Conservation (phyloP, 1,140 invertebrate species). For the Drosophila chauvacae region DNA sequence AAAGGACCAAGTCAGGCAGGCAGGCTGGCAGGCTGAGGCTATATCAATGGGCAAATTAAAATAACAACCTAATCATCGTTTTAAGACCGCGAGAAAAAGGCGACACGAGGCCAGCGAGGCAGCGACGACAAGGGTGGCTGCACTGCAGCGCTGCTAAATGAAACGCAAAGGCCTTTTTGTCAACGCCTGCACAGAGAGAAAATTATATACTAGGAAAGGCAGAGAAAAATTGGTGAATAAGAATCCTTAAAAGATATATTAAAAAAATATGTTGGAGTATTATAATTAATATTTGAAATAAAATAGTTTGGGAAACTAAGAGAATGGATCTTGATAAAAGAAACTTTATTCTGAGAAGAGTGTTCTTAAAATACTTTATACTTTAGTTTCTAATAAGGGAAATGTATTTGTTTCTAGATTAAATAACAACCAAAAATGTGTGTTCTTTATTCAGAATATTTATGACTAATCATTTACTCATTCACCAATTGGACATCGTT, state of each 20-base stretch:
- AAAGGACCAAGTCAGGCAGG: conserved; percentile 68
- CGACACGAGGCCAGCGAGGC: conserved; percentile 47
- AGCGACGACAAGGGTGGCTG: conserved; percentile 23
- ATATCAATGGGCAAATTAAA: conserved; percentile 85
- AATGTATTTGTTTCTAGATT: too few species aligned
- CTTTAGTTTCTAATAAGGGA: too few species aligned
- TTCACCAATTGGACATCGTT: too few species aligned
- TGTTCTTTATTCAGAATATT: too few species aligned
- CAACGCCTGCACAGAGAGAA: conserved; percentile 62
- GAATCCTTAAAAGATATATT: not conserved
- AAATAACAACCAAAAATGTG: too few species aligned
- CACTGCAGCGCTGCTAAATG: conserved; percentile 75
- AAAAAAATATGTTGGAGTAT: too few species aligned
- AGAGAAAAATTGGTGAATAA: not conserved
- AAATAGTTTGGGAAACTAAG: too few species aligned
- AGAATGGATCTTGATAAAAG: too few species aligned
- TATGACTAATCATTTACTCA: too few species aligned
- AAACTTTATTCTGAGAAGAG: too few species aligned
- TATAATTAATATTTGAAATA: too few species aligned
- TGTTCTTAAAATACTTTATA: too few species aligned
- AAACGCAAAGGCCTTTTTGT: conserved; percentile 81
- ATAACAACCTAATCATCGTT: conserved; percentile 85
- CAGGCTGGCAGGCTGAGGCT: conserved; percentile 39
- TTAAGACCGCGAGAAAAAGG: conserved; percentile 84
- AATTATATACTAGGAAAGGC: accelerated